A percentile compares a stretch with the other conserved stretches of the same genome.
Conservation (phyloP, 30 jellyfish, hydroid and myxozoan species). For the Phacellophora camtschatica region DNA sequence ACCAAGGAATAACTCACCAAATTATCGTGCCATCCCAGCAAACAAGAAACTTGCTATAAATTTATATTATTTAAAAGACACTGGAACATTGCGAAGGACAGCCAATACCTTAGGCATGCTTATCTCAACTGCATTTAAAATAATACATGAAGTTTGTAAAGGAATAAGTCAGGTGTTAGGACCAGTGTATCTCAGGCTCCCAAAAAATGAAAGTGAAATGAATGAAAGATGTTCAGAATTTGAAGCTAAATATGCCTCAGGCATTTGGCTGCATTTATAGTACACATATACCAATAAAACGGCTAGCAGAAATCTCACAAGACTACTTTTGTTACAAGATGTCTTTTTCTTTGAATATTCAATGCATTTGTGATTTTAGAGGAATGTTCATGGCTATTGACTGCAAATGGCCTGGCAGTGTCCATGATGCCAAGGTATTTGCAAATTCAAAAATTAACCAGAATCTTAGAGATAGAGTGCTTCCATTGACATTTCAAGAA, state of each 20-base stretch:
- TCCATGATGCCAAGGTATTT: slow-evolving; percentile 53
- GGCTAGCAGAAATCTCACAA: slow-evolving; percentile 10
- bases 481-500: slow-evolving; percentile 3
- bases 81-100: too few species aligned
- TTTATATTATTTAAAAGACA: too few species aligned
- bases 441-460: too few species aligned
- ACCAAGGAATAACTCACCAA: too few species aligned
- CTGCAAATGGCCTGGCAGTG: slow-evolving; percentile 62
- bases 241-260: slow-evolving; percentile 54
- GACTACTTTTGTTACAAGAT: slow-evolving; percentile 47
- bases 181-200: slow-evolving; percentile 35
- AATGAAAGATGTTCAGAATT: slow-evolving; percentile 26
- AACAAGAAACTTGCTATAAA: too few species aligned
- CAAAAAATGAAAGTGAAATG: slow-evolving; percentile 25
- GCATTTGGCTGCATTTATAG: slow-evolving; percentile 76
- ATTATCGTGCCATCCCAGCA: too few species aligned
- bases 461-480: background rate
- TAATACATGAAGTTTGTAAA: too few species aligned
- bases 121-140: too few species aligned
- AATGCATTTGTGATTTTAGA: slow-evolving; percentile 39
- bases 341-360: slow-evolving; percentile 38
- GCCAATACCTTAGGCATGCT: too few species aligned
- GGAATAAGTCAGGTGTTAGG: slow-evolving; percentile 11
- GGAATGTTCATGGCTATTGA: slow-evolving; percentile 58
- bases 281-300: slow-evolving; percentile 39